Evolutionary conservation across 1,140 invertebrate genomes (phyloP).

Genomic region (Drosophila pandora): DNA sequence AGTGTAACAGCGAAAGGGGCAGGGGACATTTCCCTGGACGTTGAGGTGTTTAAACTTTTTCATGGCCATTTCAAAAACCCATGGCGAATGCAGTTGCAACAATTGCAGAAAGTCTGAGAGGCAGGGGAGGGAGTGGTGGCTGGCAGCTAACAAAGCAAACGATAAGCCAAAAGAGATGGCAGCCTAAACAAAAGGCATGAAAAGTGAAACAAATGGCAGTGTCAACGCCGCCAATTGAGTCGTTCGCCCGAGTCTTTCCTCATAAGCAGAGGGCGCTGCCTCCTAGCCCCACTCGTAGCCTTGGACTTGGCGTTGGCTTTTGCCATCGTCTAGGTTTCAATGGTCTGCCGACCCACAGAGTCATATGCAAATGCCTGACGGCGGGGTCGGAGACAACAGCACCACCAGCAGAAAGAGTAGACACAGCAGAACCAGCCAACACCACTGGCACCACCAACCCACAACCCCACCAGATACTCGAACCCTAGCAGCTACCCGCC

Average conservation of each 20-base stretch:
- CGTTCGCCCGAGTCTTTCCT: constrained; percentile 26
- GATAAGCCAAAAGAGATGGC: constrained; percentile 41
- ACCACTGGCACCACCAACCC: constrained; percentile 11
- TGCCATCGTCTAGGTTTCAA: constrained; percentile 72
- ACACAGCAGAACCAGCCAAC: constrained; percentile 21
- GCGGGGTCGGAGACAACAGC: constrained; percentile 50
- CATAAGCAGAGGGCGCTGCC: background rate
- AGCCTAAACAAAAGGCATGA: constrained; percentile 60
- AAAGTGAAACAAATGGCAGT: constrained; percentile 67
- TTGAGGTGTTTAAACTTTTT: constrained; percentile 78
- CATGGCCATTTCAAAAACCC: constrained; percentile 64
- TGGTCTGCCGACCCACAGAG: constrained; percentile 33
- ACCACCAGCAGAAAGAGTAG: constrained; percentile 34
- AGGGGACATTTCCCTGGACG: constrained; percentile 54
- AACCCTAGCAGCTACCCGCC: constrained; percentile 29
- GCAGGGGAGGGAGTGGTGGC: background rate
- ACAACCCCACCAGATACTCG: constrained; percentile 20
- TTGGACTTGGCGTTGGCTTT: constrained; percentile 66
- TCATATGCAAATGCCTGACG: constrained; percentile 61
- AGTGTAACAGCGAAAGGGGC: constrained; percentile 3
- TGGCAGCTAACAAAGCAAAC: constrained; percentile 38
- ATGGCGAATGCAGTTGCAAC: constrained; percentile 52
- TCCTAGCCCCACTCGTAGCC: constrained; percentile 36
- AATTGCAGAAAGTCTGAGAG: constrained; percentile 42
- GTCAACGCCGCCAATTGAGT: constrained; percentile 68